A percentile compares a stretch with the other conserved stretches of the same genome.
Conservation (phyloP, 2,797 vertebrate species). For the Cossypha dichroa region DNA sequence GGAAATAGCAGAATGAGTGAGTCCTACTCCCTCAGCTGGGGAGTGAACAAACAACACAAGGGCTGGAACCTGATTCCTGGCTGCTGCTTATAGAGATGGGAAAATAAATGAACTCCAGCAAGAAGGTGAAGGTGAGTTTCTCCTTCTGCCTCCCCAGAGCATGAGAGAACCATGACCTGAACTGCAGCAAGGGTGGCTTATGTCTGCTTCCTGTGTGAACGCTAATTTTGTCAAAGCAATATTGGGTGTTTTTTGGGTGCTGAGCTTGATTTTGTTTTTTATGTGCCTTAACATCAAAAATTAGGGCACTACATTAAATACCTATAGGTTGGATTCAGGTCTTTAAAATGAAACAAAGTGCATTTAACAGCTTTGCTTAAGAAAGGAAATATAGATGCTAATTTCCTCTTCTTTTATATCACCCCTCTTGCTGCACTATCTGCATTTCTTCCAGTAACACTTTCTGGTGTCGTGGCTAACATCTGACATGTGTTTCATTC, state of each 20-base stretch:
- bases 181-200: neutral
- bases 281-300: neutral
- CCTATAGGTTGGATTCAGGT: neutral
- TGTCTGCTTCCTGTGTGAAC: neutral
- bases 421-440: neutral
- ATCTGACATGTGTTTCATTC: neutral
- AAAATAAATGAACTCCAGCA: neutral
- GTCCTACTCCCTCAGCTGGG: fast-evolving
- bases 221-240: neutral
- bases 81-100: fast-evolving
- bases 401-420: neutral
- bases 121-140: neutral
- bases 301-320: neutral
- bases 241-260: neutral
- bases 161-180: neutral
- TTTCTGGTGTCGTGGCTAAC: neutral
- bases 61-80: neutral
- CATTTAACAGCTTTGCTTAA: neutral
- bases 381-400: neutral
- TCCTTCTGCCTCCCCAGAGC: neutral
- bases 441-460: neutral
- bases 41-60: neutral
- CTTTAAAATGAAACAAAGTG: neutral
- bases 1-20: neutral
- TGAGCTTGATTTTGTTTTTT: neutral